Evolutionary conservation across 1,140 invertebrate species (phyloP).

Genomic region (Planococcus citri): DNA sequence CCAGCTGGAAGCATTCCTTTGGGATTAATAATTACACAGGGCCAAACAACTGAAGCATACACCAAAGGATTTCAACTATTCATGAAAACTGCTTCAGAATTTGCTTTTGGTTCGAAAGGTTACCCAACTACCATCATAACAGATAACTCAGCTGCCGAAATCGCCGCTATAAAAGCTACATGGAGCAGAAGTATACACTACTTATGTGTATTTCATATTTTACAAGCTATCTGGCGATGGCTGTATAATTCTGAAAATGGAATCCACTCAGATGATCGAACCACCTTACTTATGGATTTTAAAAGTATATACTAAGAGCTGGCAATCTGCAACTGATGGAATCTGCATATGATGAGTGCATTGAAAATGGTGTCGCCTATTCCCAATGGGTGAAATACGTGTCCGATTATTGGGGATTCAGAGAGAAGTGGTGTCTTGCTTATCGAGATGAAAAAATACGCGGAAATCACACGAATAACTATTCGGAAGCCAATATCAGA

Average conservation of each 20-base stretch:
- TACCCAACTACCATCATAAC: slow-evolving; percentile 9
- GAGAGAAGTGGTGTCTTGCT: not conserved
- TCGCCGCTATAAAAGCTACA: slow-evolving; percentile 10
- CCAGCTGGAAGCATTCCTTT: too few relatives aligned
- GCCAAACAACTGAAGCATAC: slow-evolving; percentile 13
- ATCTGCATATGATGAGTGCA: not conserved
- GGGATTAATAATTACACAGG: too few relatives aligned
- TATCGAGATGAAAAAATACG: not conserved
- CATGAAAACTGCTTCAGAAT: not conserved
- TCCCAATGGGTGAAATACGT: not conserved
- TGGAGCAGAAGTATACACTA: not conserved
- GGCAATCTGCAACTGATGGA: not conserved
- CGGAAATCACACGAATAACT: slow-evolving; percentile 13
- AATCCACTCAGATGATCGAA: not conserved
- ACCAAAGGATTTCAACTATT: slow-evolving; percentile 9
- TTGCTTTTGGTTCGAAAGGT: slow-evolving; percentile 1
- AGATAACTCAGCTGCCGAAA: slow-evolving; percentile 20
- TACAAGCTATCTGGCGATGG: slow-evolving; percentile 15
- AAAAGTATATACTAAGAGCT: not conserved
- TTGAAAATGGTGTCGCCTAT: not conserved
- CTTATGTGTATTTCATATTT: slow-evolving; percentile 21
- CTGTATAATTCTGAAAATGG: slow-evolving; percentile 18
- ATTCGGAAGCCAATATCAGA: slow-evolving; percentile 2
- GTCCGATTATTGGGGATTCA: not conserved
- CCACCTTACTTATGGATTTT: not conserved